Base-by-base conservation (phyloP, 2,888 invertebrate genomes). In the Lasioglossum morio region DNA sequence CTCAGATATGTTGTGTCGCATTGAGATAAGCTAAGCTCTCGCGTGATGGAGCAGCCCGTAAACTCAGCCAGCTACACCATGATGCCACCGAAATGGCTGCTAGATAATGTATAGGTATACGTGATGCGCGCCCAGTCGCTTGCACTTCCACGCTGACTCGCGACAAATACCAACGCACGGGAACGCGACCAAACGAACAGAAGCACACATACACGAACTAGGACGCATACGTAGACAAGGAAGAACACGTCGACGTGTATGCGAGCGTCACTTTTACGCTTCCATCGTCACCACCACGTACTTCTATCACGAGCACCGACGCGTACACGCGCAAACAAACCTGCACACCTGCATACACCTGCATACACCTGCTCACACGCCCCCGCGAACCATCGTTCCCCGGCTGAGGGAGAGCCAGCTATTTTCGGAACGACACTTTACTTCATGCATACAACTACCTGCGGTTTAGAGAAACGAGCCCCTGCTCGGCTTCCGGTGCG, bases 1-100 rank as follows among this genome's bases (percentile, higher is more conserved):
- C 92, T 94, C 92, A 93, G 94, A 93, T 94, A 94, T 92, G 93
- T 94, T 93, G 94, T 92, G 91, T 87, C 92, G 93, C 93, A 93
- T 93, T 92, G 92, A 94, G 94, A 94, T 95, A 95, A 95, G 94
- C 94, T 94, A 93, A 94, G 94, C 94, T 94, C 92, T 93, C 92
- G 91, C 92, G 93, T 94, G 94, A 95, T 94, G 93, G 93, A 94
- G 92, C 94, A 92, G 93, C 92, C 94, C 93, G 94, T 95, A 94
- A 94, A 94, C 93, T 94, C 91, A 87, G 90, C 77, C 87, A 90
- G 91, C 89, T 88, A 88, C 91, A 88, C 90, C 94, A 92, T 92
- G 92, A 93, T 93, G 92, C 92, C 91, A 92, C 92, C 92, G 89
- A 93, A 94, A 94, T 94, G 93, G 93, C 93, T 93, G 92, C 91